phyloP scores from a whole-genome alignment of 1,140 invertebrate genomes.

The Zaprionus ornatus region DNA sequence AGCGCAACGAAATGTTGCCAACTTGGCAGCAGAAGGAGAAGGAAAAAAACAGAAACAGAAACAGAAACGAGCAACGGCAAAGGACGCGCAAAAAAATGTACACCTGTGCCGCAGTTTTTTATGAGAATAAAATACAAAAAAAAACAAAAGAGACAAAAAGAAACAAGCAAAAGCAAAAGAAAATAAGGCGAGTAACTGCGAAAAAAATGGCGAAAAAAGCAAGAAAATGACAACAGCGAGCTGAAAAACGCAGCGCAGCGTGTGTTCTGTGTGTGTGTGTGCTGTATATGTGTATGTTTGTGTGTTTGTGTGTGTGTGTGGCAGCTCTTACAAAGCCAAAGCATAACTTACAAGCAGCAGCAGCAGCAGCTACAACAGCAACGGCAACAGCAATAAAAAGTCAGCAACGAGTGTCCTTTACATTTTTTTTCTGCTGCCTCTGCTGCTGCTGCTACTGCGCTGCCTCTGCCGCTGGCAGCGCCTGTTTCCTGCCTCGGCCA shows the following conservation, averaged over 20 bases:
- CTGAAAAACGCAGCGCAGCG: slow-evolving; percentile 63
- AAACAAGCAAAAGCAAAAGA: slow-evolving; percentile 36
- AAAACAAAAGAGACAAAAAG: slow-evolving; percentile 54
- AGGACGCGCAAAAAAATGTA: slow-evolving; percentile 76
- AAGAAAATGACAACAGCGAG: slow-evolving; percentile 77
- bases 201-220: slow-evolving; percentile 74
- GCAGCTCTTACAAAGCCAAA: slow-evolving; percentile 61
- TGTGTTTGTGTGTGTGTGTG: slow-evolving; percentile 41
- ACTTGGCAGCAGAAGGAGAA: slow-evolving; percentile 47
- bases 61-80: slow-evolving; percentile 52
- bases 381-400: slow-evolving; percentile 69
- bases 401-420: slow-evolving; percentile 78
- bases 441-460: slow-evolving; percentile 23
- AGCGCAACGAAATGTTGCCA: slow-evolving; percentile 77
- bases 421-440: slow-evolving; percentile 50
- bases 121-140: slow-evolving; percentile 53
- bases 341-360: slow-evolving; percentile 73
- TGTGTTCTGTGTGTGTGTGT: slow-evolving; percentile 31
- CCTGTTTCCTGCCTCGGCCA: slow-evolving; percentile 65
- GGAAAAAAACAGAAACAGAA: slow-evolving; percentile 11
- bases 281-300: slow-evolving; percentile 29
- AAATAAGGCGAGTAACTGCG: slow-evolving; percentile 45
- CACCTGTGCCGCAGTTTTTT: slow-evolving; percentile 69
- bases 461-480: slow-evolving; percentile 3
- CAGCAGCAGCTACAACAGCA: slow-evolving; percentile 17